Base-by-base conservation (phyloP, 1,140 invertebrate genomes). In the Drosophila sechellia region DNA sequence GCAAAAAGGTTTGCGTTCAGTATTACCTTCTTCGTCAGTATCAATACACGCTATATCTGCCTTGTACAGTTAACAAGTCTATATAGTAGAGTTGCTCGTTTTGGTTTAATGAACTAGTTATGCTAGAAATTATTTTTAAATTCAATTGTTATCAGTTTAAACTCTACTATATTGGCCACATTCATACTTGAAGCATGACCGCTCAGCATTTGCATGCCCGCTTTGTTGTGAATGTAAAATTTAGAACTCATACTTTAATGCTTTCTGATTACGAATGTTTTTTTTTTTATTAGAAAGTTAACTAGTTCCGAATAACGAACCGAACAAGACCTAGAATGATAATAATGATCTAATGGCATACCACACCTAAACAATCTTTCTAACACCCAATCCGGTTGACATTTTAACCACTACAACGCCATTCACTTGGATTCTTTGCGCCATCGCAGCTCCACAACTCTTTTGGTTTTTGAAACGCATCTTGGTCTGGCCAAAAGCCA, bases 1-100 rank as follows among this genome's bases (percentile, higher is more conserved):
- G 77, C 86, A 87, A 57, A 85, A 91, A 92, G 90, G 90, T 92
- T 92, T 91, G 90, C 84, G 58, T 73, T 79, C 48, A 58, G 71
- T 81, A 60, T 77, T 63, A 81, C 50, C 78, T 63, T 65, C 40
- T 35, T 40, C 57, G 49, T 81, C 20, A 61, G 42, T 81, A 81
- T 53, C 40, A 50, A 64, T 8, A 65, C 57, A 61, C 66, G 54
- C 60, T 66, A 53, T 42, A 43, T 56, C 50, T 20, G 66, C 63
- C 64, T 69, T 69, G 61, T 68, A 68, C 49, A 68, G 8, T 45
- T 46, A 54, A 57, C 48, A 15, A 37, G 31, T 34, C 42, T 43
- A 66, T 49, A 43, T 48, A 48, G 64, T 49, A 71, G 56, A 77
- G 74, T 70, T 77, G 40, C 13, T 37, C 22, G 15, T 39, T 5